Percentiles rank a stretch among this genome's conserved stretches.
Evolutionary conservation across 1,140 invertebrate genomes (phyloP).

Genomic region (Teleogryllus occipitalis): DNA sequence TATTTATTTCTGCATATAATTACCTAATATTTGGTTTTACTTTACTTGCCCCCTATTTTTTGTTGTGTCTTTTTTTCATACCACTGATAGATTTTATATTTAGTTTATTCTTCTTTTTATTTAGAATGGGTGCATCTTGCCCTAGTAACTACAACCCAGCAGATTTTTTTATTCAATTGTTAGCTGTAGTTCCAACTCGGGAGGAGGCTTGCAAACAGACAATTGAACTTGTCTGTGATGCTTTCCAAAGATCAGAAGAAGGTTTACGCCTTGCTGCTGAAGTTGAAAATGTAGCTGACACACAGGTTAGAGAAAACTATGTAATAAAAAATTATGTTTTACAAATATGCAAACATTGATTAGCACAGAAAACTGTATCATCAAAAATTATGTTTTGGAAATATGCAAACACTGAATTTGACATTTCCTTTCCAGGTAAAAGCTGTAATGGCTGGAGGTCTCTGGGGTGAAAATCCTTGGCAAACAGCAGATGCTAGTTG

Average conservation of each 20-base stretch:
- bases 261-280: conserved; percentile 49
- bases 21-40: no score
- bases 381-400: background rate
- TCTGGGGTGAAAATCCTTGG: conserved; percentile 10
- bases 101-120: no score
- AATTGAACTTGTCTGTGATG: conserved; percentile 68
- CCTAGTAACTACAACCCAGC: conserved; percentile 90
- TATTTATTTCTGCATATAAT: background rate
- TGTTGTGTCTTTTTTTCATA: no score
- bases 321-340: background rate
- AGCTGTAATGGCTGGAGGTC: background rate
- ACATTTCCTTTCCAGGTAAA: background rate
- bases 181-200: conserved; percentile 77
- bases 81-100: no score
- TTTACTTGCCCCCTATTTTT: no score
- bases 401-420: background rate
- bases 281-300: conserved; percentile 30
- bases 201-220: conserved; percentile 65
- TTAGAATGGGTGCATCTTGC: conserved; percentile 63
- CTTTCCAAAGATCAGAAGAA: conserved; percentile 54
- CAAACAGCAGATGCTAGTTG: background rate
- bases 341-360: background rate
- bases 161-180: conserved; percentile 86
- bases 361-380: background rate
- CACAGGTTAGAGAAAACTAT: background rate